A percentile compares a stretch with the other conserved stretches of the same genome.
Evolutionary conservation across 2,113 vertebrate genomes (phyloP).

Genomic region (Oenanthe oenanthe): DNA sequence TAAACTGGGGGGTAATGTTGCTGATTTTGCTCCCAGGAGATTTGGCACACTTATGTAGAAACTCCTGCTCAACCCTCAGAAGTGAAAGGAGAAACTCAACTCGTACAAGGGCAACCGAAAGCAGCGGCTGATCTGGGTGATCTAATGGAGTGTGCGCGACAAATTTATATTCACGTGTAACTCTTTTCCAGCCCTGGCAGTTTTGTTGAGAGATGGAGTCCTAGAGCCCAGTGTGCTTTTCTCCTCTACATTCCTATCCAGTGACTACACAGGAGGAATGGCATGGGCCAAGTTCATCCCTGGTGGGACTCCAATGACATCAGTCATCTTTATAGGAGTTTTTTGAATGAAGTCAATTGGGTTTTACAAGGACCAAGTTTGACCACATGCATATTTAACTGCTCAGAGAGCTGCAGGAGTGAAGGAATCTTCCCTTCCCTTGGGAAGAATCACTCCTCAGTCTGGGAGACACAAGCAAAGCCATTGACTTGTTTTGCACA

Average conservation of each 20-base stretch:
- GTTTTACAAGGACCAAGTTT: conserved; percentile 35
- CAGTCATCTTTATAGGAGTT: conserved; percentile 64
- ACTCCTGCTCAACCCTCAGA: background rate
- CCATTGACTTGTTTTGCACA: background rate
- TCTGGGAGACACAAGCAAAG: background rate
- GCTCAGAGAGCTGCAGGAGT: background rate
- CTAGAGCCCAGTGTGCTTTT: conserved; percentile 40
- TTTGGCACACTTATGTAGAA: background rate
- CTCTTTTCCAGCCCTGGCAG: conserved; percentile 31
- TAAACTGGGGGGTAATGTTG: background rate
- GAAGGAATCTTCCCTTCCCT: background rate
- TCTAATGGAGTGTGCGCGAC: background rate
- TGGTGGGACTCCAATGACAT: conserved; percentile 60
- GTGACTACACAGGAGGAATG: conserved; percentile 59
- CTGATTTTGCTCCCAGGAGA: background rate
- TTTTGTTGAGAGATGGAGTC: conserved; percentile 48
- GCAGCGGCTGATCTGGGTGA: background rate
- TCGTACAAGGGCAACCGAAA: background rate
- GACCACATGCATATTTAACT: conserved; percentile 10
- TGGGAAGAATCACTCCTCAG: background rate
- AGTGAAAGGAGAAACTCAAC: background rate
- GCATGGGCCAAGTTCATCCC: conserved; percentile 56
- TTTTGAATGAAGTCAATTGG: conserved; percentile 48
- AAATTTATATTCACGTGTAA: conserved; percentile 21
- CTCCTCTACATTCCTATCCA: conserved; percentile 56